Evolutionary conservation across 2,113 vertebrate genomes (phyloP).

Genomic region (Gavialis gangeticus): DNA sequence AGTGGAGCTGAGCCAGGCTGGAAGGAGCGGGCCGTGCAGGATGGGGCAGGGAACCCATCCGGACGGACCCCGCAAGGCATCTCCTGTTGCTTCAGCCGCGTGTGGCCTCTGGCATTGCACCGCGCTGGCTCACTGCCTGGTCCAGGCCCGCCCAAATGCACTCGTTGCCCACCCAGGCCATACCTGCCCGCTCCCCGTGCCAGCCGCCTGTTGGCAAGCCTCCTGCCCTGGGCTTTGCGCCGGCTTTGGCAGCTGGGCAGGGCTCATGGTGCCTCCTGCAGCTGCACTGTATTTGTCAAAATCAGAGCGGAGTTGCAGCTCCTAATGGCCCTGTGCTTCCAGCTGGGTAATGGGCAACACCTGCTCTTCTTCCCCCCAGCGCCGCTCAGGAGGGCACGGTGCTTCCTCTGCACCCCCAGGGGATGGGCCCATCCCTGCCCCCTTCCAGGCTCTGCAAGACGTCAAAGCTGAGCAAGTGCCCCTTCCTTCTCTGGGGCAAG

Average conservation of each 20-base stretch:
- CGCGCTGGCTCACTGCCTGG: not conserved
- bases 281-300: slow-evolving; percentile 22
- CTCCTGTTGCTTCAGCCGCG: not conserved
- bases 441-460: too few relatives aligned
- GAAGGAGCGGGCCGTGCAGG: too few relatives aligned
- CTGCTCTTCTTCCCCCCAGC: not conserved
- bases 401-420: not conserved
- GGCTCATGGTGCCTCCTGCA: not conserved
- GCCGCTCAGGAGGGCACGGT: not conserved
- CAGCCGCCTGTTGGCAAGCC: not conserved
- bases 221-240: not conserved
- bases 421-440: not conserved
- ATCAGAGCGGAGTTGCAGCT: not conserved
- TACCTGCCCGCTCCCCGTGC: fast-evolving
- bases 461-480: too few relatives aligned
- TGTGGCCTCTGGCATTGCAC: not conserved
- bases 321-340: not conserved
- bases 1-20: not conserved
- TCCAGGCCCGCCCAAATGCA: fast-evolving
- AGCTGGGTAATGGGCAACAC: not conserved
- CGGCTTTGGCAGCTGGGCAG: not conserved
- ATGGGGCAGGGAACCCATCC: too few relatives aligned
- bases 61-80: too few relatives aligned
- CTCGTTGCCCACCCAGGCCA: fast-evolving
- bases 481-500: too few relatives aligned